Evolutionary conservation across 2,113 vertebrate genomes (phyloP).

Genomic region (Aphyosemion australe): DNA sequence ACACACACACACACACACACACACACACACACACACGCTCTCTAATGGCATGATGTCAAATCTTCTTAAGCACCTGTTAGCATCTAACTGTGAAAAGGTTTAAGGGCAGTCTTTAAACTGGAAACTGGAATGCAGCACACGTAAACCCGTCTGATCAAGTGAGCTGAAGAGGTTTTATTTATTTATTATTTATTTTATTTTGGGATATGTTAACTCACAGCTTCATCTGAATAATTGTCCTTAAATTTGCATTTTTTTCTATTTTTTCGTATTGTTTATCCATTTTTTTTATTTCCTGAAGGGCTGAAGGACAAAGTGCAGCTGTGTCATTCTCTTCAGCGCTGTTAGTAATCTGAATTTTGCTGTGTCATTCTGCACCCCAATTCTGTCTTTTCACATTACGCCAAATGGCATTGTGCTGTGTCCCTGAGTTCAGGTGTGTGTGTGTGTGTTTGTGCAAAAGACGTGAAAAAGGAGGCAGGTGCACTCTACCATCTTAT

Average conservation of each 20-base stretch:
- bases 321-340: constrained; percentile 57
- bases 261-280: no score
- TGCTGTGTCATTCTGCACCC: constrained; percentile 65
- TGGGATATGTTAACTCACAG: no score
- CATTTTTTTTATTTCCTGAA: no score
- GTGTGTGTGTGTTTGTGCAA: constrained; percentile 13
- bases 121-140: constrained; percentile 19
- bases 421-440: neutral
- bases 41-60: constrained; percentile 65
- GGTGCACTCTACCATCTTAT: constrained; percentile 39
- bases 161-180: no score
- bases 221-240: no score
- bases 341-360: constrained; percentile 34
- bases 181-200: no score
- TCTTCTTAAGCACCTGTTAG: constrained; percentile 73
- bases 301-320: constrained; percentile 26
- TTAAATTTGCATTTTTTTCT: no score
- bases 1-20: no score
- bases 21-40: neutral
- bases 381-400: constrained; percentile 63
- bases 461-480: constrained; percentile 12
- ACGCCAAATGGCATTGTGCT: constrained; percentile 28
- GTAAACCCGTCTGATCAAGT: neutral
- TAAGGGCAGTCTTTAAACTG: constrained; percentile 35
- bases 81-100: constrained; percentile 53